Conservation (phyloP, 2,888 invertebrate genomes). For the Dichetophora obliterata region DNA sequence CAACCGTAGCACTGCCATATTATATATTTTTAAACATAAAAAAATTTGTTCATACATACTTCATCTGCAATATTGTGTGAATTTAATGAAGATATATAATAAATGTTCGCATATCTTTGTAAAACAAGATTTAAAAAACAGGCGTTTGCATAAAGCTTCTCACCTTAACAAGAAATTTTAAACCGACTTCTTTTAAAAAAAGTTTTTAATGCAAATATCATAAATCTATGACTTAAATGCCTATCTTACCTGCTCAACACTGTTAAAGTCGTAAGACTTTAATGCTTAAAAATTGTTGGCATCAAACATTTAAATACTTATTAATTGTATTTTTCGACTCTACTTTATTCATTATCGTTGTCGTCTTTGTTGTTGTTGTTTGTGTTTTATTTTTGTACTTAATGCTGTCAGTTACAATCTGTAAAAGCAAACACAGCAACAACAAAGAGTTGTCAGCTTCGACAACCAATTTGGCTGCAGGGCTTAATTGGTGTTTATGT, state of each 20-base stretch:
- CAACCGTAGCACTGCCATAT: too few species aligned
- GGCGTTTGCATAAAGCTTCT: too few species aligned
- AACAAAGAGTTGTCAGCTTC: background rate
- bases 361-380: background rate
- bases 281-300: background rate
- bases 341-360: background rate
- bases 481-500: constrained; percentile 11
- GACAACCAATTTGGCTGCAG: constrained; percentile 9
- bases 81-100: too few species aligned
- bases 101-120: too few species aligned
- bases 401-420: background rate
- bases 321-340: background rate
- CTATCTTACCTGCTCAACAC: background rate
- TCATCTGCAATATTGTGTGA: too few species aligned
- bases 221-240: background rate
- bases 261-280: background rate
- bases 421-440: background rate
- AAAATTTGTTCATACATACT: too few species aligned
- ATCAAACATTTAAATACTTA: background rate
- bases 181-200: too few species aligned
- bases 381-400: background rate
- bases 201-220: too few species aligned
- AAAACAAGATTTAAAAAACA: too few species aligned
- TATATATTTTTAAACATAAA: too few species aligned
- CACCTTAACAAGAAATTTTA: too few species aligned